Evolutionary conservation across 2,113 vertebrate genomes (phyloP).

Genomic region (Carassius auratus): DNA sequence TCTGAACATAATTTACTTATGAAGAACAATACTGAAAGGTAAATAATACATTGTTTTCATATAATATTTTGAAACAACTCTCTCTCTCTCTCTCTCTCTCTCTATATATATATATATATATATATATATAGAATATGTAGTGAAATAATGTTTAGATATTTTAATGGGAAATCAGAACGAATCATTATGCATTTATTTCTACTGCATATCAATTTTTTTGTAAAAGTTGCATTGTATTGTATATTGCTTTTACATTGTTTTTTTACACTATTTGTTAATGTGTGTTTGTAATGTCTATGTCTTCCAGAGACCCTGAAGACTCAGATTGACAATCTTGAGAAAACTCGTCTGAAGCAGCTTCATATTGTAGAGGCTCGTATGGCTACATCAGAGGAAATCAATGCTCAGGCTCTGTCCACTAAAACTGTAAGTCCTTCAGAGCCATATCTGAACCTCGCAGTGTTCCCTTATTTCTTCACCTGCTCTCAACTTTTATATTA

Average conservation of each 20-base stretch:
- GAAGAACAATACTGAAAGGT: not conserved
- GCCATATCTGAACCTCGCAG: not conserved
- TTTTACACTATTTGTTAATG: not conserved
- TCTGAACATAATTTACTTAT: not conserved
- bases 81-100: too few species aligned
- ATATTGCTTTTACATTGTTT: not conserved
- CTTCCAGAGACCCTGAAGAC: conserved; percentile 60
- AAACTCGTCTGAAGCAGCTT: conserved; percentile 42
- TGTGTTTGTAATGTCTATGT: not conserved
- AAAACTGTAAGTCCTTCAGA: conserved; percentile 1
- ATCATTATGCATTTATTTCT: not conserved
- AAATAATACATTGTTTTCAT: not conserved
- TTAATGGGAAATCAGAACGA: not conserved
- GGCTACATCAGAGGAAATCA: not conserved
- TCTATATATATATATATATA: too few species aligned
- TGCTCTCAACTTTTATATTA: not conserved
- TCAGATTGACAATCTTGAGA: conserved; percentile 63
- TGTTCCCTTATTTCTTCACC: not conserved
- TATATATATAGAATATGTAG: not conserved
- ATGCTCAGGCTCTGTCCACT: not conserved
- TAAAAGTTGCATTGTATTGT: not conserved
- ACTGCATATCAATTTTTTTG: not conserved
- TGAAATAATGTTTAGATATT: not conserved
- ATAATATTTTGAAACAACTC: not conserved
- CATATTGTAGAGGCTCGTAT: conserved; percentile 42